Evolutionary conservation across 2,888 invertebrate species (phyloP).

Genomic region (Thysanoteuthis rhombus): DNA sequence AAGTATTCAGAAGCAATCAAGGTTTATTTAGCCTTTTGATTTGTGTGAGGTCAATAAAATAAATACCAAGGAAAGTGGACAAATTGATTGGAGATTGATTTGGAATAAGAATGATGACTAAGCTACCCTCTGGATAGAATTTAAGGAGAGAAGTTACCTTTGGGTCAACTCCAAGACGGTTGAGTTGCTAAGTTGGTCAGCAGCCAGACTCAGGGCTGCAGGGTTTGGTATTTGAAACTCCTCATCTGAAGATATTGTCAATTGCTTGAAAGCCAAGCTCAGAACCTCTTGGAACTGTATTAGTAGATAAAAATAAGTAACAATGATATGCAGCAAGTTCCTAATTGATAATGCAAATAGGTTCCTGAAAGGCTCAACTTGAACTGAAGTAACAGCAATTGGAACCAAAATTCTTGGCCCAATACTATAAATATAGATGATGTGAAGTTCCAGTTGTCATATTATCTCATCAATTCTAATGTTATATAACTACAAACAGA

Average conservation of each 20-base stretch:
- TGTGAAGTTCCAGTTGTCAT: too few relatives aligned
- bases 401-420: neutral
- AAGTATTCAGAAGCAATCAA: neutral
- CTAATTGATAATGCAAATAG: neutral
- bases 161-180: neutral
- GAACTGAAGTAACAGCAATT: too few relatives aligned
- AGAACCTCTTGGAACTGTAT: neutral
- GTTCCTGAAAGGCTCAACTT: too few relatives aligned
- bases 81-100: neutral
- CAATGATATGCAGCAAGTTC: neutral
- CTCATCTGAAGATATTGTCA: neutral
- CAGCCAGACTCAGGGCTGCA: neutral
- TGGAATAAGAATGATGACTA: neutral
- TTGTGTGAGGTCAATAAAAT: neutral
- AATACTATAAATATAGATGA: too few relatives aligned
- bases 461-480: too few relatives aligned
- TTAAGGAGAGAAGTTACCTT: neutral
- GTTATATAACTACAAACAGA: too few relatives aligned
- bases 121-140: neutral
- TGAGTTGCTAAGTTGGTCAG: neutral
- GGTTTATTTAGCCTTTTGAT: constrained; percentile 12
- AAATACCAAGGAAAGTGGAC: neutral
- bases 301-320: neutral
- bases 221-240: constrained; percentile 12
- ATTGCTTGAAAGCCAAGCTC: neutral